Conservation (phyloP, 2,888 invertebrate species). For the Napeogenes sylphis region DNA sequence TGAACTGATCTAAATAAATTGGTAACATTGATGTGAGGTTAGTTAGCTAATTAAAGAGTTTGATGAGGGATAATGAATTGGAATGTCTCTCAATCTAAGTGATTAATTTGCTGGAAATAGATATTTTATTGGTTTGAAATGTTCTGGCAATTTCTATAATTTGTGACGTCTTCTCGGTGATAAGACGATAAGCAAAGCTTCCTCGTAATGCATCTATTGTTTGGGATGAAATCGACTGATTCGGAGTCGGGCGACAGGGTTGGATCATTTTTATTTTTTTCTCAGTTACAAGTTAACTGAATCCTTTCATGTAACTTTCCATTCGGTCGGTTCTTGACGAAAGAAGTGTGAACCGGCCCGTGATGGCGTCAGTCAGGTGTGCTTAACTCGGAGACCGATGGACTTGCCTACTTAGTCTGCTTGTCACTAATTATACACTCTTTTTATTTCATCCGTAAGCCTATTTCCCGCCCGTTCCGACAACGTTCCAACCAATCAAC, state of each 20-base stretch:
- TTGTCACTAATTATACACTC: constrained; percentile 62
- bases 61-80: constrained; percentile 29
- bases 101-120: constrained; percentile 9
- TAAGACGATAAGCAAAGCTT: too few relatives aligned
- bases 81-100: constrained; percentile 18
- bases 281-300: constrained; percentile 54
- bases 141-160: too few relatives aligned
- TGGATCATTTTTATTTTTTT: constrained; percentile 46
- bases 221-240: constrained; percentile 24
- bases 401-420: constrained; percentile 65
- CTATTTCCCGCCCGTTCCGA: constrained; percentile 41
- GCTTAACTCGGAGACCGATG: constrained; percentile 55
- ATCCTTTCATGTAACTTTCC: constrained; percentile 73
- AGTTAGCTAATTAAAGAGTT: constrained; percentile 54
- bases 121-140: background rate
- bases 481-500: constrained; percentile 31
- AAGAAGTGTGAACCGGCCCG: constrained; percentile 70
- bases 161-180: too few relatives aligned
- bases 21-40: constrained; percentile 51
- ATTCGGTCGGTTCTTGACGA: constrained; percentile 62
- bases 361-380: constrained; percentile 68
- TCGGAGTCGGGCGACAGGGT: constrained; percentile 30
- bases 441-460: constrained; percentile 52
- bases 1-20: constrained; percentile 69
- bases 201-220: background rate